Base-by-base conservation (phyloP, 2,113 vertebrate species). In the Bombycilla garrulus region DNA sequence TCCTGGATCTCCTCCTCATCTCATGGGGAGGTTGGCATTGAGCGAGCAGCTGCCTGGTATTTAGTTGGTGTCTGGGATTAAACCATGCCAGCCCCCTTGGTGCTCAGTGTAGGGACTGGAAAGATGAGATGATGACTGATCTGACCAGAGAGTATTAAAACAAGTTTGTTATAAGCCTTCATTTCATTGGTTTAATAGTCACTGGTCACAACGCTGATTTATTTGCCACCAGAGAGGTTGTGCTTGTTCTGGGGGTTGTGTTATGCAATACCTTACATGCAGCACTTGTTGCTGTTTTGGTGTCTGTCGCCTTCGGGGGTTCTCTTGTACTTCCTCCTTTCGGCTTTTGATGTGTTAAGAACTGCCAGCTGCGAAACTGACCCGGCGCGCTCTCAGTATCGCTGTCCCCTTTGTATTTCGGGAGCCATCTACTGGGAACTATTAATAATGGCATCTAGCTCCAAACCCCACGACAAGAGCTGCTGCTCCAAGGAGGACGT, bases 351-450 rank as follows among this genome's bases (percentile, higher is more conserved):
- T 24, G 35, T 21, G 64, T 10, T 12, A 20, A 20, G 79, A 67
- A 9, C 22, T 2, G 1, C 54, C n/a, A 29, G 6, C 26, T 5
- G 6, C 1, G 5, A 20, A 31, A 62, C 25, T 1, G 16, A 2
- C 42, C 22, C 11, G 10, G 18, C 1, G 53, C 8, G 54, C 3
- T 14, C 48, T 19, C 22, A 8, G 62, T 71, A 14, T 20, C 33
- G 15, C 25, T 6, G 38, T 24, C 21, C n/a, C 19, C 31, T 50
- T 35, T 26, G 26, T 36, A 24, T 62, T 70, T 29, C 4, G 12
- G 56, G 42, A 77, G 80, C 80, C 88, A 70, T 56, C 87, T 76
- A 4, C 64, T 20, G 79, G 79, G 62, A 76, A 2, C 12, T 54
- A 1, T 26, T 3, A 42, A 83, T 17, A 44, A 16, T 11, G 33